Evolutionary conservation across 2,797 vertebrate genomes (phyloP), one percentile per base, ranked within the genome.

Genomic region (Enteromius fasciolatus): DNA sequence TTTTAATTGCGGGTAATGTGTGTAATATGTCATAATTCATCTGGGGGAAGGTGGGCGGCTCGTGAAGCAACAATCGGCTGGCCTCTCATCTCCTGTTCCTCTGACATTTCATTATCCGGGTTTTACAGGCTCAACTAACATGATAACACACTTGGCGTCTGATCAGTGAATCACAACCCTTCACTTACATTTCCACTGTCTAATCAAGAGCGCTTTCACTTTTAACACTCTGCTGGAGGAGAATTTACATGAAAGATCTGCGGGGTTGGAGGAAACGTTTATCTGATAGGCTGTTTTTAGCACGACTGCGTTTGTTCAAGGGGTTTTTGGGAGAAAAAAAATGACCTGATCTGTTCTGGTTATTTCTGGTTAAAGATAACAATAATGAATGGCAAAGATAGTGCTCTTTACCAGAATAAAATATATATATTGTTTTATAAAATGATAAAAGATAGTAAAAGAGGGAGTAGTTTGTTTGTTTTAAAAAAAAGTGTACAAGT

Each of bases 31-130:
- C 85, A 84, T 86, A 85, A 87, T 88, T 89, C 84, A 87, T 83
- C 73, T 87, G 88, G 86, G 86, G 90, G 89, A 89, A 90, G 87
- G 88, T 88, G 87, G 85, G 89, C 86, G 85, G 89, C 86, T 88
- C 88, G 78, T 67, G 79, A 88, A 89, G 48, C 76, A 90, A 88
- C 79, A 85, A n/a, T 83, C 83, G n/a, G 23, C 76, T 86, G 86
- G 84, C 75, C 77, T 80, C 82, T 86, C 86, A 85, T 87, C 80
- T 83, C 81, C 83, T 74, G 83, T 85, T 85, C 78, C 78, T 83
- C 80, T 86, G 83, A 83, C 83, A 86, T 86, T 87, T 82, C 83
- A 87, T 86, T 87, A 86, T 83, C 81, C 78, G 54, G 82, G 63
- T 85, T 87, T 86, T 85, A 85, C 78, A 85, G 83, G 68, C 83